Conservation (phyloP, 2,113 vertebrate genomes). For the Diphyllodes magnificus region DNA sequence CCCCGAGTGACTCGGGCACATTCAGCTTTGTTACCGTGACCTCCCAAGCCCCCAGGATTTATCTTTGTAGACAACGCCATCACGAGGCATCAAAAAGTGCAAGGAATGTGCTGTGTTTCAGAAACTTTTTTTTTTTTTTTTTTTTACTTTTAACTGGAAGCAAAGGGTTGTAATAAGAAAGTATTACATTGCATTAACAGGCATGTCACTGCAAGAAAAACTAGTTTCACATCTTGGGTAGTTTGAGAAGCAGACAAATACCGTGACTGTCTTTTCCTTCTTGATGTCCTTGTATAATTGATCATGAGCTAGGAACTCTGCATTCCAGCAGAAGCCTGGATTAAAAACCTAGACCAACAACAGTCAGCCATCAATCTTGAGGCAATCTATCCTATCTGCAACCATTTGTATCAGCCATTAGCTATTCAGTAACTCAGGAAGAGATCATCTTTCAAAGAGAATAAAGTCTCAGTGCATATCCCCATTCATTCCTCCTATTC, state of each 20-base stretch:
- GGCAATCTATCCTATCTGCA: constrained; percentile 45
- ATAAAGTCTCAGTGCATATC: constrained; percentile 18
- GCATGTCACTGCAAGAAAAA: constrained; percentile 21
- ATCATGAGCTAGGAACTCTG: constrained; percentile 5
- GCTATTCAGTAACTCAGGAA: constrained; percentile 53
- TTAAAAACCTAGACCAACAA: constrained; percentile 57
- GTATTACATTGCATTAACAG: background rate
- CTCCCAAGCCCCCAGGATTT: background rate
- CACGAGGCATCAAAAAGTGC: background rate
- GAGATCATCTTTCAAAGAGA: constrained; percentile 71
- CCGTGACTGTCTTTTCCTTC: background rate
- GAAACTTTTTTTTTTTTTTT: background rate
- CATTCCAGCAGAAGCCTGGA: constrained; percentile 51
- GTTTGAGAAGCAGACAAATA: constrained; percentile 26
- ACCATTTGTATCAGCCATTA: constrained; percentile 64
- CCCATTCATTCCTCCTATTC: constrained; percentile 47
- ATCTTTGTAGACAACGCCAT: background rate
- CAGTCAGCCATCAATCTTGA: constrained; percentile 55
- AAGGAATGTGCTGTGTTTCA: background rate
- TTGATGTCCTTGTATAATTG: constrained; percentile 22
- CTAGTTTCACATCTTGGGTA: background rate
- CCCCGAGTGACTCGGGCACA: background rate
- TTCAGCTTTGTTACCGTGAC: background rate
- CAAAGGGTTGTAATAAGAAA: background rate
- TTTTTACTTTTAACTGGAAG: background rate